Conservation (phyloP, 2,113 vertebrate genomes). For the Aptenodytes patagonicus region DNA sequence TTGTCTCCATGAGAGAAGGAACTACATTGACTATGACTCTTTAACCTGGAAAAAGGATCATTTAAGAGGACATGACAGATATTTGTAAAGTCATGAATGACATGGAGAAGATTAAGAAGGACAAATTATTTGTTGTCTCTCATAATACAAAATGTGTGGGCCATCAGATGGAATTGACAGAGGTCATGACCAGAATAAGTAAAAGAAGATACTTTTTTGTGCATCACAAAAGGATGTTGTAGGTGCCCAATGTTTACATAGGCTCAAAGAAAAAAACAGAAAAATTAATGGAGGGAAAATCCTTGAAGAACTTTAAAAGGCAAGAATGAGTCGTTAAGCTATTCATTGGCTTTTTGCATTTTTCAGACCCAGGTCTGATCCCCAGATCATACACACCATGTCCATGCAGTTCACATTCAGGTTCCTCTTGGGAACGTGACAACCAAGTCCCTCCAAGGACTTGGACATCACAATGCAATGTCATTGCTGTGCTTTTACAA, state of each 20-base stretch:
- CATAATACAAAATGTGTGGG: not conserved
- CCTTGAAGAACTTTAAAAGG: not conserved
- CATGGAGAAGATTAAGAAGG: not conserved
- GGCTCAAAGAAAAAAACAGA: not conserved
- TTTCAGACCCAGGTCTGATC: not conserved
- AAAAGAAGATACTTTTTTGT: not conserved
- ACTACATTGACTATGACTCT: not conserved
- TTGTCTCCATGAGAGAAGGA: not conserved
- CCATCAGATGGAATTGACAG: not conserved
- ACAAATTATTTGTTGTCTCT: not conserved
- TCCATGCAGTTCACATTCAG: not conserved
- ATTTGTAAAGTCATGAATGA: not conserved
- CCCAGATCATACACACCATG: not conserved
- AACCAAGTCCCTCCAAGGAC: not conserved
- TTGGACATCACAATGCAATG: not conserved
- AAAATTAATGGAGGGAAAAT: not conserved
- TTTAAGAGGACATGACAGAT: not conserved
- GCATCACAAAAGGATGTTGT: not conserved
- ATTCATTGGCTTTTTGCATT: not conserved
- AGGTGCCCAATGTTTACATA: not conserved
- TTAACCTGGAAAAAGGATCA: not conserved
- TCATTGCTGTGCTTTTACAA: not conserved
- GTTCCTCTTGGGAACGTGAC: not conserved
- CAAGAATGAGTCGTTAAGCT: not conserved
- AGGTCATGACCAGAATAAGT: not conserved